Conservation (phyloP, 2,113 vertebrate species). For the Channa argus region DNA sequence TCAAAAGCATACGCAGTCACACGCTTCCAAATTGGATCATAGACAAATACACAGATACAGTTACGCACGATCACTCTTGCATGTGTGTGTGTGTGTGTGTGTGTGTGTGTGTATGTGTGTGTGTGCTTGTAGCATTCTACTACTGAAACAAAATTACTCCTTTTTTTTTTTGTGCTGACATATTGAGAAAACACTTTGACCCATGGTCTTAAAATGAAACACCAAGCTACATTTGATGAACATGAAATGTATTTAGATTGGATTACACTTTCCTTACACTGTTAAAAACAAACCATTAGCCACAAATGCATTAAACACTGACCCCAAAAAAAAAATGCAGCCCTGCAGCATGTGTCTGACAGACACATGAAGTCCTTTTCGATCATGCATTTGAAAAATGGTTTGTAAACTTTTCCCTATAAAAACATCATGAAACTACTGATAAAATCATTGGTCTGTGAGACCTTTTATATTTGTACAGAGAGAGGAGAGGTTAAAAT, state of each 20-base stretch:
- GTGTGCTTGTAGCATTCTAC: constrained; percentile 2
- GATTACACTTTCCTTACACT: background rate
- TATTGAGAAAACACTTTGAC: background rate
- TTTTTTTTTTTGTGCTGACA: constrained; percentile 9
- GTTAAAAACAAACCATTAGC: constrained; percentile 1
- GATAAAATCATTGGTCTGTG: too few relatives aligned
- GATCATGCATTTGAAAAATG: too few relatives aligned
- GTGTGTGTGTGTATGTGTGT: background rate
- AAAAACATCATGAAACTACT: too few relatives aligned
- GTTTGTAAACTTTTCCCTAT: too few relatives aligned
- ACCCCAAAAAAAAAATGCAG: background rate
- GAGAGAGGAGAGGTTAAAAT: too few relatives aligned
- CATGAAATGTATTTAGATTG: background rate
- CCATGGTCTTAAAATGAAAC: constrained; percentile 4
- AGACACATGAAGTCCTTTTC: too few relatives aligned
- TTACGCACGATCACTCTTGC: background rate
- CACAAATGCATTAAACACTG: background rate
- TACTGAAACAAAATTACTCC: background rate
- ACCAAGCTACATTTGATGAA: background rate
- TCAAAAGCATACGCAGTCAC: background rate
- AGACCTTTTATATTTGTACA: too few relatives aligned
- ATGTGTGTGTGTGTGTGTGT: too few relatives aligned
- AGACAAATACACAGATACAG: background rate
- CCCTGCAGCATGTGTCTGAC: too few relatives aligned
- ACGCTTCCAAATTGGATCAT: constrained; percentile 4